Conservation (phyloP, 2,888 invertebrate species). For the Abrostola tripartita region DNA sequence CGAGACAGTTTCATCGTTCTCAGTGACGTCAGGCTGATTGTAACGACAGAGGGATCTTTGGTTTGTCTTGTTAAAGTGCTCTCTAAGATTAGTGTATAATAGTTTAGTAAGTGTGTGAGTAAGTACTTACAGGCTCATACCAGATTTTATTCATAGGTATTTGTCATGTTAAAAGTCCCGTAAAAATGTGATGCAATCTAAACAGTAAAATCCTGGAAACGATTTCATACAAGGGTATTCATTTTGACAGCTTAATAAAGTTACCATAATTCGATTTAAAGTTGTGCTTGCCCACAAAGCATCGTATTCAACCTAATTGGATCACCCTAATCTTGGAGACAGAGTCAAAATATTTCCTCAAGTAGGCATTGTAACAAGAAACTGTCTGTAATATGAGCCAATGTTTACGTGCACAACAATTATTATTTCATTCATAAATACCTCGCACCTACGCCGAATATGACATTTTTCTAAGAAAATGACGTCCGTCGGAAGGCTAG, state of each 20-base stretch:
- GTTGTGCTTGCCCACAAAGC: slow-evolving; percentile 3
- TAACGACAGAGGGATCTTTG: slow-evolving; percentile 28
- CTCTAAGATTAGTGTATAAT: slow-evolving; percentile 27
- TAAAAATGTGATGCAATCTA: not conserved
- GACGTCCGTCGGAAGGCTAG: slow-evolving; percentile 33
- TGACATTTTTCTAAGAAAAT: slow-evolving; percentile 49
- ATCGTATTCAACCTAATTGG: slow-evolving; percentile 39
- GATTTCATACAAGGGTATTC: not conserved
- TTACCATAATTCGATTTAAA: not conserved
- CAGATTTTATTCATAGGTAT: slow-evolving; percentile 3
- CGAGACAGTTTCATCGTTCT: slow-evolving; percentile 43
- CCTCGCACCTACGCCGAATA: slow-evolving; percentile 33
- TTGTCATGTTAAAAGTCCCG: slow-evolving; percentile 16
- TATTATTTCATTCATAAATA: slow-evolving; percentile 50
- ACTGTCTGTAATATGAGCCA: slow-evolving; percentile 26
- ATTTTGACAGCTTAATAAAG: not conserved
- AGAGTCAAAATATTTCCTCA: slow-evolving; percentile 27
- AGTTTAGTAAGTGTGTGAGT: slow-evolving; percentile 18
- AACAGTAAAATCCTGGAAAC: not conserved
- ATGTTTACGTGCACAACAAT: slow-evolving; percentile 14
- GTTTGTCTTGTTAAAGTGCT: slow-evolving; percentile 26
- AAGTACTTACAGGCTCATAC: not conserved
- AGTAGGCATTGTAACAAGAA: slow-evolving; percentile 39
- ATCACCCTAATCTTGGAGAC: slow-evolving; percentile 45
- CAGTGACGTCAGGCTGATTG: slow-evolving; percentile 32